These are phyloP conservation scores for Hipposideros armiger DNA, from an alignment of 2,113 vertebrate species.

Conservation along the genomic window DNA sequence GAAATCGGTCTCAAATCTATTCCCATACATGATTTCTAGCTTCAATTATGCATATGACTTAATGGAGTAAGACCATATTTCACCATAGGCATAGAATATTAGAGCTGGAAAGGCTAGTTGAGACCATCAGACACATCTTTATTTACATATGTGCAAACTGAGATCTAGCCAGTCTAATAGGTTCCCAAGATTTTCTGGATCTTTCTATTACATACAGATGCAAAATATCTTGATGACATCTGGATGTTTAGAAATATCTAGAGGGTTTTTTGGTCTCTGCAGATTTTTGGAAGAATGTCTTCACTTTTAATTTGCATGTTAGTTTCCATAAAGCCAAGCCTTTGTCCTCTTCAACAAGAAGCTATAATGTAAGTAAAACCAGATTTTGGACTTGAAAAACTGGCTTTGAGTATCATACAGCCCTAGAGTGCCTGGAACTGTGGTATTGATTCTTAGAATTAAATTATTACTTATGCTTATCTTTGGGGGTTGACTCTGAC, in stretches of 20 bases:
- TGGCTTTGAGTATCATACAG: neutral
- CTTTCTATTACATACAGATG: neutral
- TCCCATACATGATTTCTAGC: neutral
- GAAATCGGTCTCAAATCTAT: neutral
- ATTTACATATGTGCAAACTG: neutral
- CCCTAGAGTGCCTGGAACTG: neutral
- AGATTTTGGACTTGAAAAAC: neutral
- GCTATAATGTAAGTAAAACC: constrained; percentile 4
- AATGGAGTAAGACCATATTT: neutral
- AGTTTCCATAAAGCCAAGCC: neutral
- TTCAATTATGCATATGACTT: constrained; percentile 3
- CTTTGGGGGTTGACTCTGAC: neutral
- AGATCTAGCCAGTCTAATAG: neutral
- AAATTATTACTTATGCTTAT: constrained; percentile 43
- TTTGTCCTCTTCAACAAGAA: constrained; percentile 32
- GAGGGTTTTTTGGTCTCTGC: neutral
- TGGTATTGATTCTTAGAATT: neutral
- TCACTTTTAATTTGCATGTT: constrained; percentile 45
- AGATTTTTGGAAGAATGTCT: constrained; percentile 54
- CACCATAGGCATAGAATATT: neutral
- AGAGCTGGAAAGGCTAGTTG: neutral
- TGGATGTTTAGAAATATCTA: neutral
- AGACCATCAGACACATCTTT: neutral
- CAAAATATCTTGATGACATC: constrained; percentile 34
- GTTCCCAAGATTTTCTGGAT: neutral